Conservation (phyloP, 2,797 vertebrate genomes). For the Gallinago nigripennis region DNA sequence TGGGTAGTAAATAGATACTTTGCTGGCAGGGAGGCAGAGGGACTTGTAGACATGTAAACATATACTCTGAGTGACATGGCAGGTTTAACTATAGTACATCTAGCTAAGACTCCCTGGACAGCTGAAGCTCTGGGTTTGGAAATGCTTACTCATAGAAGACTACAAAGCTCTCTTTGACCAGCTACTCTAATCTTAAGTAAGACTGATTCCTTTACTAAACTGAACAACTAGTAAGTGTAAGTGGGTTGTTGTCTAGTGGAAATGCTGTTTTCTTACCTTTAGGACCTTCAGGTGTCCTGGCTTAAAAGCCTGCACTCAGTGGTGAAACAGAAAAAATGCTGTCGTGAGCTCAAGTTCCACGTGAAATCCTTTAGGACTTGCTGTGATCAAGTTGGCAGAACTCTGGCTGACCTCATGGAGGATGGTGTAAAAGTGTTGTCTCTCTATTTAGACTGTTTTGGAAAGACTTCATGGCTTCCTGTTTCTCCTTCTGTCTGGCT, state of each 20-base stretch:
- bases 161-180: neutral
- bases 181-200: neutral
- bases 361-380: constrained; percentile 32
- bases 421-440: constrained; percentile 52
- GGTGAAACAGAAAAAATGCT: neutral
- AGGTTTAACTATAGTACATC: constrained; percentile 61
- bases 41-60: constrained; percentile 44
- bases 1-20: constrained; percentile 47
- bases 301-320: neutral
- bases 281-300: neutral
- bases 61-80: constrained; percentile 65
- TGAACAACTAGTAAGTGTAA: neutral
- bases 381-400: constrained; percentile 45
- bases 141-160: constrained; percentile 64
- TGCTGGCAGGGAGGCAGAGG: neutral
- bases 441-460: constrained; percentile 61
- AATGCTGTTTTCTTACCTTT: neutral
- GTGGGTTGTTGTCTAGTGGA: neutral
- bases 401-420: constrained; percentile 56
- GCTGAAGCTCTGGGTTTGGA: constrained; percentile 57
- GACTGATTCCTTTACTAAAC: neutral
- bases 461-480: constrained; percentile 55
- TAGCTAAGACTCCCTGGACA: constrained; percentile 53
- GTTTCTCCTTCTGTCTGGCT: constrained; percentile 45
- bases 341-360: constrained; percentile 42